A percentile compares a stretch with the other conserved stretches of the same genome.
Conservation (phyloP, 2,888 invertebrate species). For the Hedychridium roseum region DNA sequence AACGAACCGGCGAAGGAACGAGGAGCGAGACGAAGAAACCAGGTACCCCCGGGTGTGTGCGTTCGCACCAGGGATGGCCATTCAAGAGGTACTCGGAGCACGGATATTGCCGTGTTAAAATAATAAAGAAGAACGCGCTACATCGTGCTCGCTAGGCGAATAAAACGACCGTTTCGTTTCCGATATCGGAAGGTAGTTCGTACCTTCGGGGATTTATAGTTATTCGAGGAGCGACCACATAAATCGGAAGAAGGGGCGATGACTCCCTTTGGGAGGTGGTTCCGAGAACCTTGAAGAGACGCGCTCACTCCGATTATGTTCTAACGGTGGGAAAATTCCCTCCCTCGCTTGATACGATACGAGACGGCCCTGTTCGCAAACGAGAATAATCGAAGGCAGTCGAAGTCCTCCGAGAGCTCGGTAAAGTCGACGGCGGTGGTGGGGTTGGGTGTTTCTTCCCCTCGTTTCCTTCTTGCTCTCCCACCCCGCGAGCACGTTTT, state of each 20-base stretch:
- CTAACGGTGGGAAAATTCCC: constrained; percentile 29
- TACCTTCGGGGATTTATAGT: too few relatives aligned
- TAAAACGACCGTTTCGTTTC: too few relatives aligned
- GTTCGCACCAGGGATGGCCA: constrained; percentile 3
- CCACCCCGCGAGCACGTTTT: constrained; percentile 18
- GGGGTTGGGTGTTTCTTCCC: constrained; percentile 29
- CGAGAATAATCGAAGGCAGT: constrained; percentile 40
- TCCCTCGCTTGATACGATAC: constrained; percentile 28
- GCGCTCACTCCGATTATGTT: too few relatives aligned
- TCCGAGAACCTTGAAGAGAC: too few relatives aligned
- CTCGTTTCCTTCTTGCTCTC: constrained; percentile 20
- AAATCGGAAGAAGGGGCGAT: too few relatives aligned
- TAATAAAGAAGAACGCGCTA: background rate
- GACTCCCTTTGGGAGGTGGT: too few relatives aligned
- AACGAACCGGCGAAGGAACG: constrained; percentile 23
- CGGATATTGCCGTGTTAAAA: background rate
- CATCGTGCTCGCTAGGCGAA: too few relatives aligned
- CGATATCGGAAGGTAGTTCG: too few relatives aligned
- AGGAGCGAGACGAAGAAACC: constrained; percentile 9
- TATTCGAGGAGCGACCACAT: too few relatives aligned
- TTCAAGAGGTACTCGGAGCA: background rate
- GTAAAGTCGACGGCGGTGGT: constrained; percentile 20
- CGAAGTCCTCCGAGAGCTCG: constrained; percentile 38
- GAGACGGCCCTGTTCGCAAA: constrained; percentile 37
- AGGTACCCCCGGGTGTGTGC: constrained; percentile 1